Base-by-base conservation (phyloP, 2,888 invertebrate genomes). In the Ditula angustiorana region DNA sequence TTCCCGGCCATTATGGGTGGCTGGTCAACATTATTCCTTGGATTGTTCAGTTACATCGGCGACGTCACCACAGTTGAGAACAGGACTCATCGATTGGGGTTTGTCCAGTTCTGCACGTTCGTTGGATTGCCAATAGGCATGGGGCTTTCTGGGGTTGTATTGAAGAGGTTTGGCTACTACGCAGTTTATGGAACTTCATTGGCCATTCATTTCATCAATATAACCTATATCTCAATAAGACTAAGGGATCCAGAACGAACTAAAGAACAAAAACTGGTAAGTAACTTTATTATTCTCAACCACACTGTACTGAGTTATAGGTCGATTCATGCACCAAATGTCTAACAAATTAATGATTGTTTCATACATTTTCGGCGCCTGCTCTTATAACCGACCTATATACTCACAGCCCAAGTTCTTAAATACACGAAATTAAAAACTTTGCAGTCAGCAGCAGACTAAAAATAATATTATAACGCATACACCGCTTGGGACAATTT, bases 121-220 rank as follows among this genome's bases (percentile, higher is more conserved):
- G 87, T 96, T 24, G 96, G 97, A 0, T 95, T 96, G 30, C 96
- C 96, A 0, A 92, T 96, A n/a, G 97, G 97, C 1, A 94, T 96
- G 82, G 95, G 96, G 0, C 85, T 96, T 10, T 96, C 96, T 66
- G 97, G 97, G 0, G 92, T 96, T 10, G 84, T 96, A 55, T 71
- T 91, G 62, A 91, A 88, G 85, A 87, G 94, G 82, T 94, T 95
- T 52, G 95, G 95, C 0, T 96, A 95, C 79, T 96, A 96, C 78
- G 95, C 66, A 19, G 60, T 70, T 2, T 72, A 71, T 11, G 23
- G 53, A 1, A 63, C 67, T 7, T 65, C 70, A 28, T 8, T 61
- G 13, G 44, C 8, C 1, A 21, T 66, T 10, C 72, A 87, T 11
- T 75, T 87, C 35, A 80, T 84, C 62, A 75, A 85, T 66, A 60